A percentile compares a stretch with the other conserved stretches of the same genome.
These are phyloP conservation scores for Serilophus lunatus DNA, from an alignment of 2,113 vertebrate species.

Conservation along the genomic window DNA sequence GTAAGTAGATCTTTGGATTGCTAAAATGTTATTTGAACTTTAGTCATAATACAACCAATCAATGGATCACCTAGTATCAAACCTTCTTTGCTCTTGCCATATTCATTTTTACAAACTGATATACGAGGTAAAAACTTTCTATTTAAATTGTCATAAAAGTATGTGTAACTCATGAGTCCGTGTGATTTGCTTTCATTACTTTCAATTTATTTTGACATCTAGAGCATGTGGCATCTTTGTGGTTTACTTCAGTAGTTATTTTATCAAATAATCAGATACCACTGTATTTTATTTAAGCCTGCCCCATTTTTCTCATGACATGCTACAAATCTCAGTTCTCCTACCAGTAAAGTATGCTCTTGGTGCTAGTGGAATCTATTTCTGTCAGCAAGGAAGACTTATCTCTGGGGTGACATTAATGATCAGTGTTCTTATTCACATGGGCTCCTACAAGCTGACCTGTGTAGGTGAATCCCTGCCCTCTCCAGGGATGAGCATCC, in stretches of 20 bases:
- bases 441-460: conserved; percentile 39
- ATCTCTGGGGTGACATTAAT: conserved; percentile 46
- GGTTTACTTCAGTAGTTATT: conserved; percentile 7
- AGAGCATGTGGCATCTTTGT: background rate
- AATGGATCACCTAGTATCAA: background rate
- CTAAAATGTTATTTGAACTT: background rate
- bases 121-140: background rate
- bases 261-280: conserved; percentile 35
- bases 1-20: background rate
- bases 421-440: conserved; percentile 34
- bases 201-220: background rate
- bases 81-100: background rate
- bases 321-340: conserved; percentile 24
- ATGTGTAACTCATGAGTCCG: background rate
- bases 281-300: conserved; percentile 36
- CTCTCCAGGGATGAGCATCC: background rate
- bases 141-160: background rate
- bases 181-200: conserved; percentile 13
- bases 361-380: conserved; percentile 29
- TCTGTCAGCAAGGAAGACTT: conserved; percentile 30
- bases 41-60: background rate
- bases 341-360: background rate
- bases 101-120: background rate
- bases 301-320: background rate
- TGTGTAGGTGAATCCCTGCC: conserved; percentile 41